These are phyloP conservation scores for Cyclargus thomasi DNA, from an alignment of 1,140 invertebrate species.

Conservation along the genomic window DNA sequence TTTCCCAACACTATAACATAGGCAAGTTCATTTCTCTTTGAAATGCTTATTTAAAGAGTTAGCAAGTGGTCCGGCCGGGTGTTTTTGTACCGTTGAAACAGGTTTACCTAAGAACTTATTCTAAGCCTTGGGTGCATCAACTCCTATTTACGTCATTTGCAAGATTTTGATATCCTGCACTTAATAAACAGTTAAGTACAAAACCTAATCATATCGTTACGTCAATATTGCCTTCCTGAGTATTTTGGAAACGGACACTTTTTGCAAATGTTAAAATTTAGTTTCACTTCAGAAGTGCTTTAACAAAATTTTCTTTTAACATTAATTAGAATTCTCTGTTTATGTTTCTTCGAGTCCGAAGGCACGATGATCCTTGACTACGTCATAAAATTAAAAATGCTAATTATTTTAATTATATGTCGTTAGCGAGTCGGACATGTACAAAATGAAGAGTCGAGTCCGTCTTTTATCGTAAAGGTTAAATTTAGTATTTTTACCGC, in stretches of 20 bases:
- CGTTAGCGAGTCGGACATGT: neutral
- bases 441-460: neutral
- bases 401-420: neutral
- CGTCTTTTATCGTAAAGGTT: too few species aligned
- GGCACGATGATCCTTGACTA: neutral
- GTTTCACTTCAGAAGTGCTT: too few species aligned
- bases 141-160: neutral
- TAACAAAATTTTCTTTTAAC: neutral
- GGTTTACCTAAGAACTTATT: slow-evolving; percentile 9
- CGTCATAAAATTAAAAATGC: neutral
- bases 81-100: slow-evolving; percentile 14
- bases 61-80: neutral
- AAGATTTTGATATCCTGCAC: neutral
- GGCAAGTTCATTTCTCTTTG: slow-evolving; percentile 12
- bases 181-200: neutral
- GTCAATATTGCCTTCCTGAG: too few species aligned
- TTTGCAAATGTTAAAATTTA: too few species aligned
- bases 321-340: neutral
- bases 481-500: neutral
- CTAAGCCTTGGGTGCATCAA: slow-evolving; percentile 4
- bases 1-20: neutral
- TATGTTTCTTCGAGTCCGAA: neutral
- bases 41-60: slow-evolving; percentile 14
- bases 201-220: neutral
- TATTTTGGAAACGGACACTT: too few species aligned